Conservation (phyloP, 2,797 vertebrate species). For the Chelmon rostratus region DNA sequence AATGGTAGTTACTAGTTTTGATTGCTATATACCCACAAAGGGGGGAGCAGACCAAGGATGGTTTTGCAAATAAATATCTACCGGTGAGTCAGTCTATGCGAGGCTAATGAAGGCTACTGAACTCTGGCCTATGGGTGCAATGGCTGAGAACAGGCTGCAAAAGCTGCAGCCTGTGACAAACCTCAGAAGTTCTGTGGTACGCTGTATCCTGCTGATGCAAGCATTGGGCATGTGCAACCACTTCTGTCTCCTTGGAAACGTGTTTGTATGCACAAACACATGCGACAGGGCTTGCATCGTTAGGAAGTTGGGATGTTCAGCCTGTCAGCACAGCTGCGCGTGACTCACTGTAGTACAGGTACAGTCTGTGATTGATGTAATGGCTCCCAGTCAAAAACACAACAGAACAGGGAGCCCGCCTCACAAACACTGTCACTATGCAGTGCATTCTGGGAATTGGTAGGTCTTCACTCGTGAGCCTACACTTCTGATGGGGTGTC, state of each 20-base stretch:
- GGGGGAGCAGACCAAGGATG: no score
- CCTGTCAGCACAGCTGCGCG: neutral
- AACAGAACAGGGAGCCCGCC: neutral
- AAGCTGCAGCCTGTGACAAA: no score
- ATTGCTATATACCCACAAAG: no score
- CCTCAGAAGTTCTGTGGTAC: no score
- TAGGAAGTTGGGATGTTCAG: neutral
- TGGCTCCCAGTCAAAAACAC: neutral
- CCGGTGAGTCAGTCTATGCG: no score
- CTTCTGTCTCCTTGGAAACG: neutral
- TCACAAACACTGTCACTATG: neutral
- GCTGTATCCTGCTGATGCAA: no score
- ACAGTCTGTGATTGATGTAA: constrained; percentile 16
- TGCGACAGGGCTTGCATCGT: neutral
- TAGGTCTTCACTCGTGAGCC: neutral
- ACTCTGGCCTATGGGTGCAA: no score
- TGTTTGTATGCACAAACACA: neutral
- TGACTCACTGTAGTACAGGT: neutral
- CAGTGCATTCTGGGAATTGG: neutral
- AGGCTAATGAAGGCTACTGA: no score
- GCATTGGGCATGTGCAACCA: neutral
- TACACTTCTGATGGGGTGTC: neutral
- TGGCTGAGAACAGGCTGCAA: no score
- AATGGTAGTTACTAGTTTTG: no score
- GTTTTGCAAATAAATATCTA: no score